Conservation (phyloP, 2,797 vertebrate species). For the Scleropages formosus region DNA sequence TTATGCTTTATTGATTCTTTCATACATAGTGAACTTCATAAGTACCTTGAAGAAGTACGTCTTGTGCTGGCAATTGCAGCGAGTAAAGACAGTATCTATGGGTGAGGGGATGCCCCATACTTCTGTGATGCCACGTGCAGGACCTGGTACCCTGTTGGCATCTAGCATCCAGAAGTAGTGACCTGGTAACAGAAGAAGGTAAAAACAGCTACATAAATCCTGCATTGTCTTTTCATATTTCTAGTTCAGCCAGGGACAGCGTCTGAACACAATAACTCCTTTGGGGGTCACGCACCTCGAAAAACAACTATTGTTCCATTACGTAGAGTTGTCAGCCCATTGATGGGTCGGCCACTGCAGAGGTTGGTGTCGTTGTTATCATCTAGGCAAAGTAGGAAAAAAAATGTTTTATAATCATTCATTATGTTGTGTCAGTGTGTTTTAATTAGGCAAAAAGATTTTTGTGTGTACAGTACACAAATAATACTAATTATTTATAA, state of each 20-base stretch:
- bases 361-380: constrained; percentile 78
- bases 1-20: neutral
- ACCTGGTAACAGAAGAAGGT: constrained; percentile 59
- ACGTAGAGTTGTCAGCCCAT: constrained; percentile 78
- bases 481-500: too few species aligned
- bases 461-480: neutral
- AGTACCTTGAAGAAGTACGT: constrained; percentile 94
- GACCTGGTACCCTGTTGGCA: constrained; percentile 63
- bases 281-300: constrained; percentile 73
- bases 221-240: neutral
- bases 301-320: constrained; percentile 89
- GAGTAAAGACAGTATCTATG: constrained; percentile 87
- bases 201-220: neutral
- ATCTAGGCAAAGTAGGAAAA: constrained; percentile 50
- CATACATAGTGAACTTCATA: neutral
- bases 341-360: constrained; percentile 79
- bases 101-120: constrained; percentile 92
- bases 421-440: too few species aligned
- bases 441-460: neutral
- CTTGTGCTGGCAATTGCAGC: constrained; percentile 93
- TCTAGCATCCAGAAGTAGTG: constrained; percentile 90
- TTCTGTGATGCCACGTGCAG: constrained; percentile 73
- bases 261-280: too few species aligned
- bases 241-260: too few species aligned
- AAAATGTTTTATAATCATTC: neutral